Percentiles rank a stretch among this genome's conserved stretches.
Conservation (phyloP, 2,113 vertebrate species). For the Callorhinus ursinus region DNA sequence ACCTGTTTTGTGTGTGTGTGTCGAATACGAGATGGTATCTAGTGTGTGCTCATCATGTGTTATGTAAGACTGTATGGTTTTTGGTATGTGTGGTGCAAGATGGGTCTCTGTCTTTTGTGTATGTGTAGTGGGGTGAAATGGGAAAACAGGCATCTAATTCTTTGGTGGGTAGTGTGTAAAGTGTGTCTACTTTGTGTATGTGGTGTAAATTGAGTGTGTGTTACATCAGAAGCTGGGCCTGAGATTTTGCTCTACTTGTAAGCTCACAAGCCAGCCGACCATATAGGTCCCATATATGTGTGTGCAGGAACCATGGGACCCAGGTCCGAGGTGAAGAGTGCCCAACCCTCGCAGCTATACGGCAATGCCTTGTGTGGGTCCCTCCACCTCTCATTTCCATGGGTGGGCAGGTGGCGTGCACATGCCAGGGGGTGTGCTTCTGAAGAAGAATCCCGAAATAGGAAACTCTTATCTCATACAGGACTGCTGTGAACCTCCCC, state of each 20-base stretch:
- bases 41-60: background rate
- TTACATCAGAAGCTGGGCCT: background rate
- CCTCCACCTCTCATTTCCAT: background rate
- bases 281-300: accelerated
- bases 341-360: background rate
- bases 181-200: too few relatives aligned
- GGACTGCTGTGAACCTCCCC: background rate
- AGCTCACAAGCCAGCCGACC: background rate
- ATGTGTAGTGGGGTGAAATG: background rate
- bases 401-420: accelerated
- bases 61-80: background rate
- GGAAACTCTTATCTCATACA: background rate
- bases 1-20: background rate
- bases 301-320: accelerated
- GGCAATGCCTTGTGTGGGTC: background rate
- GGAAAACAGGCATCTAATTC: background rate
- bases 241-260: background rate
- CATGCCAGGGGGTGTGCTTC: background rate
- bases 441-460: background rate
- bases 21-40: background rate
- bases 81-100: background rate
- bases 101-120: background rate
- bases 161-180: background rate
- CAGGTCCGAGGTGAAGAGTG: background rate
- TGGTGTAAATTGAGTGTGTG: background rate